A percentile compares a stretch with the other conserved stretches of the same genome.
Conservation (phyloP, 2,797 vertebrate genomes). For the Intellagama lesueurii region DNA sequence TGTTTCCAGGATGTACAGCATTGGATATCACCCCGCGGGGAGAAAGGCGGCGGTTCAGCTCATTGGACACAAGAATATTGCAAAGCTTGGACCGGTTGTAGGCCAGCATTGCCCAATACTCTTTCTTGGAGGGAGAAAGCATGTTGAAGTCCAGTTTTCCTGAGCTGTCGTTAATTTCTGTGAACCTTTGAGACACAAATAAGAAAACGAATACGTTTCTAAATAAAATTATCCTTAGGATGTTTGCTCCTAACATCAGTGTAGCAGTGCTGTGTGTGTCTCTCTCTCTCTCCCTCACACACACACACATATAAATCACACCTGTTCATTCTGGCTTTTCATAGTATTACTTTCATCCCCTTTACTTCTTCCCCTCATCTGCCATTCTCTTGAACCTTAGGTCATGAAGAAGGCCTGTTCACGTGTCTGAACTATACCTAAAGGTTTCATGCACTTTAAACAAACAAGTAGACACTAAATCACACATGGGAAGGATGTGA, state of each 20-base stretch:
- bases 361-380: background rate
- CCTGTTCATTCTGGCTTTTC: background rate
- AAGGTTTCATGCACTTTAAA: background rate
- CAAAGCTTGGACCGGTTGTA: slow-evolving; percentile 99
- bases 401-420: no score
- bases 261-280: no score
- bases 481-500: background rate
- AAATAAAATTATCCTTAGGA: slow-evolving; percentile 49
- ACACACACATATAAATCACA: background rate
- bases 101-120: slow-evolving; percentile 96
- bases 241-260: background rate
- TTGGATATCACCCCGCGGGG: slow-evolving; percentile 89
- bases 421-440: background rate
- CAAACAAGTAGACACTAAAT: background rate
- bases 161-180: slow-evolving; percentile 87
- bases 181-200: slow-evolving; percentile 83
- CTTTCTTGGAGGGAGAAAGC: slow-evolving; percentile 88
- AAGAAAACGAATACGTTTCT: slow-evolving; percentile 52
- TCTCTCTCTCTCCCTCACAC: background rate
- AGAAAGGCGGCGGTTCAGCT: slow-evolving; percentile 92
- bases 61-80: slow-evolving; percentile 92
- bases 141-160: slow-evolving; percentile 89
- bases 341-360: background rate
- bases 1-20: slow-evolving; percentile 93
- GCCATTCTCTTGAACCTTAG: background rate